Evolutionary conservation across 23 tunicate species (phyloP).

Genomic region (Phallusia fumigata): DNA sequence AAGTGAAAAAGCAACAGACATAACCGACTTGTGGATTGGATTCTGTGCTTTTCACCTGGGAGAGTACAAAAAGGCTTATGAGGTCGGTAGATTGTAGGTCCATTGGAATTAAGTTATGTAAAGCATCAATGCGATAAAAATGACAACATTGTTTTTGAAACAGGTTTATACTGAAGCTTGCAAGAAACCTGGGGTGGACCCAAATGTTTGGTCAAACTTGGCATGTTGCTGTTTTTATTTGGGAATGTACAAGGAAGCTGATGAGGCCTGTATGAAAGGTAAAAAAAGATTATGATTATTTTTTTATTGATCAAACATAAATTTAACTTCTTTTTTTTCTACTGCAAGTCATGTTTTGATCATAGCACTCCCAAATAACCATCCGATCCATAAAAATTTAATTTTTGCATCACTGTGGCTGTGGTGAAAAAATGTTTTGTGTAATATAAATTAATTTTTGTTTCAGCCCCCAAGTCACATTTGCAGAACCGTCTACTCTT

Average conservation of each 20-base stretch:
- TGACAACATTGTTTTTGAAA: not conserved
- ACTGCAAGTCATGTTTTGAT: too few relatives aligned
- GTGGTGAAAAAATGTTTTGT: too few relatives aligned
- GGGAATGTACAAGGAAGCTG: constrained; percentile 96
- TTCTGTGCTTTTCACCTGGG: constrained; percentile 93
- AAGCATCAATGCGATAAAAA: not conserved
- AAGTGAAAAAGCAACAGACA: constrained; percentile 53
- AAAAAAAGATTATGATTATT: not conserved
- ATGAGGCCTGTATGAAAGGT: constrained; percentile 90
- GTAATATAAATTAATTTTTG: not conserved
- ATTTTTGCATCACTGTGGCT: too few relatives aligned
- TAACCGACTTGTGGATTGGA: constrained; percentile 80
- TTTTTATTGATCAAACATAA: not conserved
- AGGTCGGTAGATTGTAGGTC: constrained; percentile 11
- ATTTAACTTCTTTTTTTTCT: not conserved
- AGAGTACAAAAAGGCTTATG: constrained; percentile 79
- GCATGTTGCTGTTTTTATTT: constrained; percentile 82
- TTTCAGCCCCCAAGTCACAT: constrained; percentile 52
- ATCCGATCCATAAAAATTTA: too few relatives aligned
- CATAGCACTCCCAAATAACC: too few relatives aligned
- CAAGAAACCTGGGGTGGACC: constrained; percentile 26
- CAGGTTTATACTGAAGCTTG: constrained; percentile 54
- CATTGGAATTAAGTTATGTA: not conserved
- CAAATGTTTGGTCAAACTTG: constrained; percentile 38
- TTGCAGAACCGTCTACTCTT: constrained; percentile 87